Conservation (phyloP, 2,797 vertebrate genomes). For the Perodicticus potto region DNA sequence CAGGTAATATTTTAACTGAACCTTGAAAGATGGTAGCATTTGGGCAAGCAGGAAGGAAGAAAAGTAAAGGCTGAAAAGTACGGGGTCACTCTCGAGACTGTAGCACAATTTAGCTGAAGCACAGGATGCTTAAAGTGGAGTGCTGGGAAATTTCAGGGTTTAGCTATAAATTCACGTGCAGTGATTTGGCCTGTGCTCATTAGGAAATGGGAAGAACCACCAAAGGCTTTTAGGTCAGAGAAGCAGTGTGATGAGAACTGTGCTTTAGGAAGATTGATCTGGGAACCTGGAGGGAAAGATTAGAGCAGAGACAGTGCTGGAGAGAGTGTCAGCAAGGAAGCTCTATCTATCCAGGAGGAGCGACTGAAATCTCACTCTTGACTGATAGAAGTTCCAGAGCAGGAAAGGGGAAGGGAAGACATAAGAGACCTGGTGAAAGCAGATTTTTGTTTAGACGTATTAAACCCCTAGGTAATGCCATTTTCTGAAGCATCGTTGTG, state of each 20-base stretch:
- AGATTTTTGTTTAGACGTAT: background rate
- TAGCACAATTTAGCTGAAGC: background rate
- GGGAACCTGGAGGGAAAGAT: background rate
- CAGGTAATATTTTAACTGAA: constrained; percentile 35
- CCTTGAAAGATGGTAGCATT: background rate
- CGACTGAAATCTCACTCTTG: background rate
- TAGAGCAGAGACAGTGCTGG: background rate
- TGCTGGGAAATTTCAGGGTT: background rate
- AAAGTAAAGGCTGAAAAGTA: background rate
- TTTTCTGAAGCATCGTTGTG: constrained; percentile 8
- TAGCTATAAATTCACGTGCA: background rate
- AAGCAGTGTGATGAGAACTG: background rate
- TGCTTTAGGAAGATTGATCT: background rate
- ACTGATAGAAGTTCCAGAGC: background rate
- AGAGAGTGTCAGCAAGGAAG: background rate
- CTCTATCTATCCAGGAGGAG: background rate
- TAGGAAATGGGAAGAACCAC: background rate
- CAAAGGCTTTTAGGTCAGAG: constrained; percentile 4
- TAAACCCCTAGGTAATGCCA: background rate
- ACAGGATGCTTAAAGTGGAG: background rate
- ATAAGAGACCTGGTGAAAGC: background rate
- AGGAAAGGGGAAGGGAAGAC: background rate
- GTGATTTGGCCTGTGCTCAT: constrained; percentile 4
- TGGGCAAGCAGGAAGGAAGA: background rate
- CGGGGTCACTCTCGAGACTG: background rate